Evolutionary conservation across 2,888 invertebrate species (phyloP), one percentile per base, ranked within the genome.

Genomic region (Rhynchonema sp.): DNA sequence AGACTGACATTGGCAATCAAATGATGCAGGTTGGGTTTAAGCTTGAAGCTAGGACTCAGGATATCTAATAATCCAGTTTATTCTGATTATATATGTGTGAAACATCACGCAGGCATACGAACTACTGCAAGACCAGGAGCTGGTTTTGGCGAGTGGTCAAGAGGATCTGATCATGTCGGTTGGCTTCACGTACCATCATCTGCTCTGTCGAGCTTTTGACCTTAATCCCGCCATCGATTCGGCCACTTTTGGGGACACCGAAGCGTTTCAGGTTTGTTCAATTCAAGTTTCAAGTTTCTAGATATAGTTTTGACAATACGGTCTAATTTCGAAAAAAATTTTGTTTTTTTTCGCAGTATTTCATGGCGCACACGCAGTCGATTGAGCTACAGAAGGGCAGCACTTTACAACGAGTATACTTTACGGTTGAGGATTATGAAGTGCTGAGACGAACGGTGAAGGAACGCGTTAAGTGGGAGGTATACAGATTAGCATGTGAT

Each of bases 381-480:
- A 68, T 74, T 46, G 74, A 74, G 63, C 67, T 74, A n/a, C 62
- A 72, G 23, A 74, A 74, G 60, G 68, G 72, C 61, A 70, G 72
- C 56, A 65, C 65, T 6, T 64, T 74, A 26, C 73, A 74, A 65
- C 72, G 73, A 57, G 64, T 74, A 2, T 70, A 74, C 66, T 74
- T 72, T 67, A 63, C 68, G 30, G 72, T 72, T 53, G 69, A 69
- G 61, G 72, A 74, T 63, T n/a, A 3, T 28, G 26, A 29, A 17
- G 55, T 55, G 1, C 23, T 55, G 29, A 28, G 55, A 30, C 71
- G 73, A 57, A 71, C 73, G 60, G 73, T 74, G 56, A 74, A 73
- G 62, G 74, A 74, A 58, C 69, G 72, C 61, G 71, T 74, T 60
- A 74, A 74, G 61, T 74, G 73, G 64, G 72, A 73, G 59, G 55